Base-by-base conservation (phyloP, 1,140 invertebrate genomes). In the Penaeus vannamei region DNA sequence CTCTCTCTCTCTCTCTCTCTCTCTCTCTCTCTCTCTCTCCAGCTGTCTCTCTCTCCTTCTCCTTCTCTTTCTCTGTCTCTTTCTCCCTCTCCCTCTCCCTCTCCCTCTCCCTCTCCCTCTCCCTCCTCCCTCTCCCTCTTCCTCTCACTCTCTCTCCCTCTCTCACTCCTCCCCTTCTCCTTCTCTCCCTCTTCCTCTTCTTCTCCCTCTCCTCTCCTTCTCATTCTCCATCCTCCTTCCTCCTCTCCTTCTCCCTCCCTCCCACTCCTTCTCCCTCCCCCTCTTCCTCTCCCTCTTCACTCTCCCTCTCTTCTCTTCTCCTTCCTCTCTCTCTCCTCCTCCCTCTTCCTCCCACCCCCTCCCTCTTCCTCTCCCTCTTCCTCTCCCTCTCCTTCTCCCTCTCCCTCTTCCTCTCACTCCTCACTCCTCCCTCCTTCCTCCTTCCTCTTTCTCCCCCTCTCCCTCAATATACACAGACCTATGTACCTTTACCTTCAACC, bases 391-490 rank as follows among this genome's bases (percentile, higher is more conserved):
- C n/a, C 17, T 64, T 64, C 62, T n/a, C n/a, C 17, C n/a, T 64
- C 17, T 19, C n/a, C 62, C 62, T 64, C 62, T n/a, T 64, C n/a
- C 62, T n/a, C 17, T n/a, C 17, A 17, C n/a, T n/a, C 62, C 62
- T 64, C 62, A 17, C 17, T 64, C 62, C 62, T 64, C 62, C n/a
- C 62, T 64, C n/a, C 62, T n/a, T 64, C 62, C 62, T 64, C 17
- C 62, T n/a, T 64, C 62, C n/a, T n/a, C 62, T 19, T n/a, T 64
- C n/a, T 64, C 62, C n/a, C 62, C 62, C 62, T n/a, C n/a, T 64
- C 62, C 62, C n/a, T n/a, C 62, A 64, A n/a, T 64, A 64, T 64
- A 64, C 62, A 64, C 62, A 64, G 62, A 64, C n/a, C n/a, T 64
- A 64, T 64, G 62, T n/a, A 64, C n/a, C n/a, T n/a, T n/a, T n/a